Percentiles rank a stretch among this genome's conserved stretches.
Conservation (phyloP, 2,797 vertebrate genomes). For the Sebastes cheni region DNA sequence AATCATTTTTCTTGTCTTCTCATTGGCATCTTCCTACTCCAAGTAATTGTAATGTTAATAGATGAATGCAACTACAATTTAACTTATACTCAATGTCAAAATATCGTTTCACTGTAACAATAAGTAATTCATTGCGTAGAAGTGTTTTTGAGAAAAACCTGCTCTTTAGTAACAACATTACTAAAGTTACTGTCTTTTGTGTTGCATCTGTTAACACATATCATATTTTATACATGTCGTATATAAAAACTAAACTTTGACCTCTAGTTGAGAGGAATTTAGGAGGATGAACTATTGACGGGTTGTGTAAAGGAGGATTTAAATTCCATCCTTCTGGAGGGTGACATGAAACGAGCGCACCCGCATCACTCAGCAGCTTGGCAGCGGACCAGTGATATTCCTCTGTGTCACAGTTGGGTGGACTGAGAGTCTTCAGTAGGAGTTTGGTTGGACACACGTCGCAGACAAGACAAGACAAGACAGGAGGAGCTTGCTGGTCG, state of each 20-base stretch:
- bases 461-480: conserved; percentile 32
- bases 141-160: too few relatives aligned
- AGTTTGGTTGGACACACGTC: conserved; percentile 28
- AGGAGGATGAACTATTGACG: too few relatives aligned
- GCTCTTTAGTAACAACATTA: too few relatives aligned
- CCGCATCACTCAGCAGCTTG: neutral
- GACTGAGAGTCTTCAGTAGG: conserved; percentile 47
- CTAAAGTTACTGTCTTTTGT: too few relatives aligned
- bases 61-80: neutral
- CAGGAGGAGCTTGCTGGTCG: conserved; percentile 47
- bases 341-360: conserved; percentile 33
- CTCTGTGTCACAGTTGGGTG: conserved; percentile 47
- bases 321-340: rapidly evolving
- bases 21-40: neutral
- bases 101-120: neutral
- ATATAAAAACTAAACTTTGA: too few relatives aligned
- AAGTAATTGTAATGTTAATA: neutral
- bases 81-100: neutral
- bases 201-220: too few relatives aligned
- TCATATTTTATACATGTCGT: too few relatives aligned
- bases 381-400: conserved; percentile 43
- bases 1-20: neutral
- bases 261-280: too few relatives aligned
- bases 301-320: too few relatives aligned
- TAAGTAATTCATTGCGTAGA: too few relatives aligned